phyloP scores from a whole-genome alignment of 2,113 vertebrate species.

The Ctenomys sociabilis region DNA sequence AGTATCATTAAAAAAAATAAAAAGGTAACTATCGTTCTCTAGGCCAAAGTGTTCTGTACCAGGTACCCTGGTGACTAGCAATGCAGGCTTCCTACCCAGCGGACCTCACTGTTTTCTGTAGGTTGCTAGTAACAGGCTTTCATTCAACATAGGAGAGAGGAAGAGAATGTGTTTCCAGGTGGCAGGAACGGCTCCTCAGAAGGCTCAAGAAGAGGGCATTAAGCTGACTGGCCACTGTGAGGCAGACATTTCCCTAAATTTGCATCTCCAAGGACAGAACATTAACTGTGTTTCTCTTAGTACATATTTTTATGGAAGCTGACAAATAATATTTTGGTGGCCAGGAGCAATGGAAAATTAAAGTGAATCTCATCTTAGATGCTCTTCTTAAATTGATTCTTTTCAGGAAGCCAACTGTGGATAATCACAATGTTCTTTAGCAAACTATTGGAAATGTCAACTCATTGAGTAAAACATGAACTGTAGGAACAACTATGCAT shows the following conservation, averaged over 20 bases:
- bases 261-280: neutral
- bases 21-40: neutral
- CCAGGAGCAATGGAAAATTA: neutral
- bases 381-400: neutral
- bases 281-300: neutral
- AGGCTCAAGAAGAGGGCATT: neutral
- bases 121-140: neutral
- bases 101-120: neutral
- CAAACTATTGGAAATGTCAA: neutral
- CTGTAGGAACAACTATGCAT: neutral
- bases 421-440: neutral
- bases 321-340: neutral
- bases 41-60: no score
- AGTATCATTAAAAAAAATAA: no score
- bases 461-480: neutral
- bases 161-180: neutral
- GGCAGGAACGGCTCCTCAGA: neutral
- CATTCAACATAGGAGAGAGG: neutral
- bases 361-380: neutral
- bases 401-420: neutral
- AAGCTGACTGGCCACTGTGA: neutral
- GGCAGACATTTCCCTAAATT: neutral
- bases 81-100: neutral
- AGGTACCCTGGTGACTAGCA: neutral
- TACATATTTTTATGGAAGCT: neutral